These are phyloP conservation scores for Anticlea derivata DNA, from an alignment of 2,888 invertebrate genomes.

Conservation along the genomic window DNA sequence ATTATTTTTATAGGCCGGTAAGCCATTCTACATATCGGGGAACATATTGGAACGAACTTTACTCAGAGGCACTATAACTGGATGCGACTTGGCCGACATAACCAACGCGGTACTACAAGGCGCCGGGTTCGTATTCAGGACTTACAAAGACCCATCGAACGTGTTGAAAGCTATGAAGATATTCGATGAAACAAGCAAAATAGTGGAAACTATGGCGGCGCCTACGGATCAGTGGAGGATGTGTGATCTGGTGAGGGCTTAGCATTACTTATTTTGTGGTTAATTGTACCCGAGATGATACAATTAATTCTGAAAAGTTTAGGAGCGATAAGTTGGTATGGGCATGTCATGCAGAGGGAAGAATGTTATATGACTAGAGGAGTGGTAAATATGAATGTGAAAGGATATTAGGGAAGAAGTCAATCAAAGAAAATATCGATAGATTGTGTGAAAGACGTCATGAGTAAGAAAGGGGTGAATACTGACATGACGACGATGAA, in stretches of 20 bases:
- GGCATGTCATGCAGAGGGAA: too few species aligned
- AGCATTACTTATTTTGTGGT: not conserved
- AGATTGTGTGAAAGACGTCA: too few species aligned
- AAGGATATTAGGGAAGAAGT: too few species aligned
- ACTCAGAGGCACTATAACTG: conserved; percentile 26
- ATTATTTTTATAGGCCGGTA: conserved; percentile 38
- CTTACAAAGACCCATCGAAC: conserved; percentile 31
- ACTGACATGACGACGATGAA: too few species aligned
- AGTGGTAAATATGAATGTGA: too few species aligned
- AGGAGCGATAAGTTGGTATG: too few species aligned
- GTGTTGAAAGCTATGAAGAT: conserved; percentile 35
- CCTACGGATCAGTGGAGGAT: conserved; percentile 40
- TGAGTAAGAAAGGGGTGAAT: too few species aligned
- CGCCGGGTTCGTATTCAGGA: conserved; percentile 41
- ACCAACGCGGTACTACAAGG: conserved; percentile 45
- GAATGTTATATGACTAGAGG: too few species aligned
- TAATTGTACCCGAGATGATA: too few species aligned
- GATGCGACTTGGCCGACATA: conserved; percentile 44
- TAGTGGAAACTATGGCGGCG: conserved; percentile 35
- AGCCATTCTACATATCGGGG: conserved; percentile 49
- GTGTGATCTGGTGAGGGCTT: conserved; percentile 32
- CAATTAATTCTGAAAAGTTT: too few species aligned
- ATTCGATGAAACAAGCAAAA: conserved; percentile 30
- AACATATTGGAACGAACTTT: conserved; percentile 42
- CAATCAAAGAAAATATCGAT: too few species aligned